Conservation (phyloP, 2,797 vertebrate genomes). For the Mycteria americana region DNA sequence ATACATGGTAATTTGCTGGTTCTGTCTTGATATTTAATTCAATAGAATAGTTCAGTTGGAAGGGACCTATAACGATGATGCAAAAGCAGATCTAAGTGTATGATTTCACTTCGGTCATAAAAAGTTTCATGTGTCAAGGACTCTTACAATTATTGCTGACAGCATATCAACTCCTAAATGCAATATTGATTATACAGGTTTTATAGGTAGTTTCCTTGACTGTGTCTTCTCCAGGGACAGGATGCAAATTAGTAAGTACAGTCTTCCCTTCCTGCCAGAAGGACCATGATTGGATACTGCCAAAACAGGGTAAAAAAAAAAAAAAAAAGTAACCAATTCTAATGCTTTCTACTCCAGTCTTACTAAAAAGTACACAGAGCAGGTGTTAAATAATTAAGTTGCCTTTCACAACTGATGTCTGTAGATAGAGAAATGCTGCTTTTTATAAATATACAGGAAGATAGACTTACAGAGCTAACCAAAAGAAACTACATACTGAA, state of each 20-base stretch:
- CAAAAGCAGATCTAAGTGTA: not conserved
- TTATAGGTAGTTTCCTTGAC: not conserved
- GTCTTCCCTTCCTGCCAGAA: not conserved
- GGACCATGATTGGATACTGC: not conserved
- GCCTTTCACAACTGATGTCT: not conserved
- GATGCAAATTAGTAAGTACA: not conserved
- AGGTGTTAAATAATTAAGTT: not conserved
- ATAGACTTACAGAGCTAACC: not conserved
- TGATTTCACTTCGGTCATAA: not conserved
- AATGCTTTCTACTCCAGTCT: not conserved
- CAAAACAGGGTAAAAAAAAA: not conserved
- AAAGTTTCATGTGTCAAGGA: not conserved
- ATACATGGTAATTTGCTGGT: not conserved
- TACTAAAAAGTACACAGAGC: not conserved
- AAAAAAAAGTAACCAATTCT: not conserved
- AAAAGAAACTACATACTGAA: not conserved
- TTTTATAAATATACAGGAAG: not conserved
- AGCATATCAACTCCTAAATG: not conserved
- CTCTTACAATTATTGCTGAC: not conserved
- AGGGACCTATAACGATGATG: not conserved
- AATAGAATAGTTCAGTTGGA: not conserved
- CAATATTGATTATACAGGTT: not conserved
- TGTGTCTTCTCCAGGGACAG: not conserved
- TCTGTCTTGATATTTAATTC: not conserved
- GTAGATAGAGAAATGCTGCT: not conserved